Conservation (phyloP, 2,888 invertebrate genomes). For the Plusia festucae region DNA sequence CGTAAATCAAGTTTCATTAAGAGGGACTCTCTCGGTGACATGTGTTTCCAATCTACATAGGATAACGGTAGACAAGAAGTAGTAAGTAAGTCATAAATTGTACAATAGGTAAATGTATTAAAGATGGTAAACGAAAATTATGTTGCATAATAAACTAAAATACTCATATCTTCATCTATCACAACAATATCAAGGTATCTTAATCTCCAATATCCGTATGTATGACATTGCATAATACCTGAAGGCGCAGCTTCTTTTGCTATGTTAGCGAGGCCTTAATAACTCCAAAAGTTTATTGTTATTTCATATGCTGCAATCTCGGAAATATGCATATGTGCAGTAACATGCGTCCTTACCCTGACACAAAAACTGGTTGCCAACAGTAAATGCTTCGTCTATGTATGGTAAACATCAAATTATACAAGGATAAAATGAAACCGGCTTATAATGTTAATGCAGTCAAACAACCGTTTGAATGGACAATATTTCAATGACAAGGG, state of each 20-base stretch:
- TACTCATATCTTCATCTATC: slow-evolving; percentile 15
- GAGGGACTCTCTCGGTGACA: no score
- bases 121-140: not conserved
- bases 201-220: slow-evolving; percentile 31
- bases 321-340: slow-evolving; percentile 45
- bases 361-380: slow-evolving; percentile 33
- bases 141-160: not conserved
- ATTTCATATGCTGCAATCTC: slow-evolving; percentile 45
- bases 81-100: no score
- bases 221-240: slow-evolving; percentile 35
- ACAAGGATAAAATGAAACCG: slow-evolving; percentile 22
- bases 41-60: no score
- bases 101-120: no score
- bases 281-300: slow-evolving; percentile 51
- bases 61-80: no score
- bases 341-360: slow-evolving; percentile 41
- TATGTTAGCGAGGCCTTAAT: slow-evolving; percentile 37
- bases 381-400: slow-evolving; percentile 26
- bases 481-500: slow-evolving; percentile 54
- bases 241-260: slow-evolving; percentile 24
- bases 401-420: slow-evolving; percentile 19
- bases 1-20: no score
- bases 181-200: slow-evolving; percentile 19
- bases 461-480: slow-evolving; percentile 31
- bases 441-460: slow-evolving; percentile 26